These are phyloP conservation scores for Aurelia sp. DNA, from an alignment of 30 jellyfish, hydroid and myxozoan genomes.

Conservation along the genomic window DNA sequence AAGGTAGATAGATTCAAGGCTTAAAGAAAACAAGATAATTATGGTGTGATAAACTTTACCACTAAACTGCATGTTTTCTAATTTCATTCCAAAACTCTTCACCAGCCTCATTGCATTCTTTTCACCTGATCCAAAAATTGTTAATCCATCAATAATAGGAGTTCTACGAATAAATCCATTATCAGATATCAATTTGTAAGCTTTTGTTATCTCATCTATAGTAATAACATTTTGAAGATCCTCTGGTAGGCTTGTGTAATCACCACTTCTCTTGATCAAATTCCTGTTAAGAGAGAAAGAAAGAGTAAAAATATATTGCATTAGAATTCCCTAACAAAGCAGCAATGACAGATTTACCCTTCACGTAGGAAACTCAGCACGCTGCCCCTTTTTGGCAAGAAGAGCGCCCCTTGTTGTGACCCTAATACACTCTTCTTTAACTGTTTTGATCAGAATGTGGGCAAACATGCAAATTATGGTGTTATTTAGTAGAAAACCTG, in stretches of 20 bases:
- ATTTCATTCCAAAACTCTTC: slow-evolving; percentile 53
- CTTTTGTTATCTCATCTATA: slow-evolving; percentile 16
- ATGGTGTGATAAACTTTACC: slow-evolving; percentile 13
- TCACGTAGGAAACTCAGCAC: too few relatives aligned
- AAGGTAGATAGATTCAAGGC: too few relatives aligned
- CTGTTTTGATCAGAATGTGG: too few relatives aligned
- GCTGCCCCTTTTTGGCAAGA: too few relatives aligned
- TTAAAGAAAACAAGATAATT: not conserved
- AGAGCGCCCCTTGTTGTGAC: too few relatives aligned
- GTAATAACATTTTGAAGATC: slow-evolving; percentile 30
- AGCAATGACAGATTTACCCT: too few relatives aligned
- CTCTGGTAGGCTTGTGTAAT: slow-evolving; percentile 28
- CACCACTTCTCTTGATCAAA: slow-evolving; percentile 16
- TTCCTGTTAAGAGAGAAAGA: slow-evolving; percentile 15
- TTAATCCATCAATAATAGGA: slow-evolving; percentile 50
- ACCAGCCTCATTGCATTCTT: not conserved
- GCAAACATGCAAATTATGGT: too few relatives aligned
- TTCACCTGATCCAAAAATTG: slow-evolving; percentile 13
- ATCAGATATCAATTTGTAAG: not conserved
- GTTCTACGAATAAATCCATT: slow-evolving; percentile 36
- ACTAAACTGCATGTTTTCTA: slow-evolving; percentile 73
- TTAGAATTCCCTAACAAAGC: not conserved
- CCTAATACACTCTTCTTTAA: too few relatives aligned
- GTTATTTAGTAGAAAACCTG: too few relatives aligned
- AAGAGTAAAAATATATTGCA: not conserved